Evolutionary conservation across 2,113 vertebrate species (phyloP), one percentile per base, ranked within the genome.

Genomic region (Vireo altiloquus): DNA sequence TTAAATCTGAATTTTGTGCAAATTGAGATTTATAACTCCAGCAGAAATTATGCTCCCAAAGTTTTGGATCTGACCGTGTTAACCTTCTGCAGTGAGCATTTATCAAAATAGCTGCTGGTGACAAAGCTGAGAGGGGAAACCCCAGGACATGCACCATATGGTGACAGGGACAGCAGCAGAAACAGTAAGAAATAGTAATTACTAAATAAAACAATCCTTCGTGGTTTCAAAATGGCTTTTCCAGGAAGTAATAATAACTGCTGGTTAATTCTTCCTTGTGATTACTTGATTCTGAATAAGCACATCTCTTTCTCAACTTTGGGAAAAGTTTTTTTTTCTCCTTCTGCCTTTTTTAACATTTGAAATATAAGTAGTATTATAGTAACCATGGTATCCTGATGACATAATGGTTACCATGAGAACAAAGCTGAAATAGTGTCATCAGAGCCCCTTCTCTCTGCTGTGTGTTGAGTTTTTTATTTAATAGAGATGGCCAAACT

Each of bases 361-460:
- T 94, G 87, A 97, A 97, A 95, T 92, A 89, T 65, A 96, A 96
- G 90, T 79, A 97, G 91, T 94, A 95, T 95, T 96, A 87, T 52
- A 81, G 96, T 97, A 96, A 97, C 97, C 97, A 97, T 97, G 97
- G 96, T 89, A 97, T 92, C 92, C 92, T 94, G 92, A 91, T 97
- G 96, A 96, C 95, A 97, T 96, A 96, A 97, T 70, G 87, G 97
- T 97, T 97, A 97, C 97, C 97, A 97, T 97, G 97, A 97, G 93
- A 97, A 97, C 97, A 95, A 96, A 94, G 90, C 93, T 94, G 94
- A 95, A 97, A 95, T 78, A 91, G 95, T 97, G 95, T 94, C 94
- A 97, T 94, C 93, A 93, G 89, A 95, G 64, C 79, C 95, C 61
- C 93, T 95, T 94, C 81, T 92, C 82, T 89, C 66, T 89, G 84